phyloP scores from a whole-genome alignment of 2,888 invertebrate genomes.

The Drosophila pseudotakahashii region DNA sequence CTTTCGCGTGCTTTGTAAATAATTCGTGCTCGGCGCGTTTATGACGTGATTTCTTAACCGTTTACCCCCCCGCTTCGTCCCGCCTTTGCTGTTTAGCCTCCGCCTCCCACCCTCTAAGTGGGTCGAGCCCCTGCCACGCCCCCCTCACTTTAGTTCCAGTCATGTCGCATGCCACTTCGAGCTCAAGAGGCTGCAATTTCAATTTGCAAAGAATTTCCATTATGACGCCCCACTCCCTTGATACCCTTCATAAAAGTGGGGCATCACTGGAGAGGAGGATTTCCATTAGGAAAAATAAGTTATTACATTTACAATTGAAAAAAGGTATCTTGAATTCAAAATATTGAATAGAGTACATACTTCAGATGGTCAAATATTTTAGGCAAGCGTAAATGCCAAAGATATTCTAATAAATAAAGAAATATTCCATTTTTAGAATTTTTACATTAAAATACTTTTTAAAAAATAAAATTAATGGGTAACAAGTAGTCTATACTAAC shows the following conservation, averaged over 20 bases:
- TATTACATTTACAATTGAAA: neutral
- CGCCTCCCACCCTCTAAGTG: constrained; percentile 6
- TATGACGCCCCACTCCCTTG: constrained; percentile 25
- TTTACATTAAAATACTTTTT: too few relatives aligned
- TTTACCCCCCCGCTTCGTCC: constrained; percentile 10
- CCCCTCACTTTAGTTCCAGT: constrained; percentile 4
- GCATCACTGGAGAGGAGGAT: neutral
- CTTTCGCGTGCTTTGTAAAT: constrained; percentile 78
- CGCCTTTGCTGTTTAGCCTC: neutral
- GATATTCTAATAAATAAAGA: too few relatives aligned
- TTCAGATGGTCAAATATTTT: too few relatives aligned
- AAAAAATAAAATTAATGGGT: constrained; percentile 1
- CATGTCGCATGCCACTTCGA: constrained; percentile 33
- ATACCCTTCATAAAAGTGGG: neutral
- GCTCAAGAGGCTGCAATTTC: constrained; percentile 44
- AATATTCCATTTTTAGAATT: too few relatives aligned
- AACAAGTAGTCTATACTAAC: neutral
- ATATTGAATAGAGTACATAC: too few relatives aligned
- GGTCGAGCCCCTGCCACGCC: constrained; percentile 4
- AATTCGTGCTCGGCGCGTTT: constrained; percentile 78
- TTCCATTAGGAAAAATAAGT: neutral
- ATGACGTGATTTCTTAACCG: constrained; percentile 76
- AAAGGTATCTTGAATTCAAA: neutral
- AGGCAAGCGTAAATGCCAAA: too few relatives aligned
- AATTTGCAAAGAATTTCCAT: constrained; percentile 45